phyloP scores from a whole-genome alignment of 2,797 vertebrate genomes.

The Macropus fuliginosus region DNA sequence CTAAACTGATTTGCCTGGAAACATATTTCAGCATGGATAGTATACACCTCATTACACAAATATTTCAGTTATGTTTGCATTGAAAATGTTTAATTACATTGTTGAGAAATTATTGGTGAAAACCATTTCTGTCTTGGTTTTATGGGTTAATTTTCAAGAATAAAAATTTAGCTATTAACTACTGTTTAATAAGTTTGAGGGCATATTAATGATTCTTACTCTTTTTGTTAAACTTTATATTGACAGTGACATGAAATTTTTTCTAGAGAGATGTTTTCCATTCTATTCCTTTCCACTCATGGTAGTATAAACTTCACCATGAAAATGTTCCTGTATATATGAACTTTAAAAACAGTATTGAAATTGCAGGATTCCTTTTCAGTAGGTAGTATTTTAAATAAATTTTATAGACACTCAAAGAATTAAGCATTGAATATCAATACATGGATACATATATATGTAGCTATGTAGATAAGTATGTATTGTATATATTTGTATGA shows the following conservation, averaged over 20 bases:
- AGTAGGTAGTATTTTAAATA: conserved; percentile 10
- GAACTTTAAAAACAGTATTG: conserved; percentile 49
- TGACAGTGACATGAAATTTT: conserved; percentile 56
- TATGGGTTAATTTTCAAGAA: conserved; percentile 67
- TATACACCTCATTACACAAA: conserved; percentile 81
- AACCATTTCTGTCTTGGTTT: conserved; percentile 71
- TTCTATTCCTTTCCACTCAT: background rate
- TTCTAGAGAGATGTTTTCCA: background rate
- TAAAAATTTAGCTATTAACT: conserved; percentile 57
- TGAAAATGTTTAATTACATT: conserved; percentile 14
- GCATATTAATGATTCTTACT: conserved; percentile 67
- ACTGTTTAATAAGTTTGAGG: conserved; percentile 55
- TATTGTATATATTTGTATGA: background rate
- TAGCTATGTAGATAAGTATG: background rate
- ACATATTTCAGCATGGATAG: conserved; percentile 62
- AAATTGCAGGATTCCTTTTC: conserved; percentile 47
- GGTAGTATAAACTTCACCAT: conserved; percentile 73
- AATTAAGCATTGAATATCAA: background rate
- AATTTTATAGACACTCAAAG: background rate
- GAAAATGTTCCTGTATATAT: conserved; percentile 71
- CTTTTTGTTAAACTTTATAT: conserved; percentile 68
- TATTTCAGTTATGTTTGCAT: conserved; percentile 41
- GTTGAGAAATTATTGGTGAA: conserved; percentile 75
- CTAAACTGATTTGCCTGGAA: background rate
- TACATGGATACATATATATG: background rate